phyloP scores from a whole-genome alignment of 2,797 vertebrate species.

The Hydrolagus colliei region DNA sequence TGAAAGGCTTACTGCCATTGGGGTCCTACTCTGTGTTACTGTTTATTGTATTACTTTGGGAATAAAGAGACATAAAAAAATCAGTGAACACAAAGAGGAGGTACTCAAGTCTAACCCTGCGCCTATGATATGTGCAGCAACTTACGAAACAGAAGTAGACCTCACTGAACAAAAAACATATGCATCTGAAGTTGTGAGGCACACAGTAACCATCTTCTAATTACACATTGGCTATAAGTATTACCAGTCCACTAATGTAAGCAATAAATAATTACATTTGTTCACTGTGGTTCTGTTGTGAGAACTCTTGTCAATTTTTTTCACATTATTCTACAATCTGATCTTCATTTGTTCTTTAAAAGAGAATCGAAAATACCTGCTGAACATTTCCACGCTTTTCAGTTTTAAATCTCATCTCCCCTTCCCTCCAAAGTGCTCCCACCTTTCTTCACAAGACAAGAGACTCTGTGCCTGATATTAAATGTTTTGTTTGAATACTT shows the following conservation, averaged over 20 bases:
- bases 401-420: conserved; percentile 27
- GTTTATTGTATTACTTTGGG: not conserved
- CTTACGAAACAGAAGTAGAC: conserved; percentile 13
- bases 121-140: not conserved
- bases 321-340: conserved; percentile 18
- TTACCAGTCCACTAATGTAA: conserved; percentile 7
- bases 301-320: conserved; percentile 28
- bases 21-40: conserved; percentile 33
- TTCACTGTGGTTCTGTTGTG: conserved; percentile 21
- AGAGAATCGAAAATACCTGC: not conserved
- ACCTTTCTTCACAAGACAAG: conserved; percentile 38
- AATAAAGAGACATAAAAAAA: conserved; percentile 19
- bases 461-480: conserved; percentile 36
- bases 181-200: conserved; percentile 12
- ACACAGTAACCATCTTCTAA: conserved; percentile 25
- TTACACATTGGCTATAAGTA: conserved; percentile 30
- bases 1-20: conserved; percentile 60
- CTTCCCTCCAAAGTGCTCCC: conserved; percentile 36
- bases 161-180: conserved; percentile 18
- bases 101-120: conserved; percentile 6
- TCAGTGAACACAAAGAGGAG: conserved; percentile 24
- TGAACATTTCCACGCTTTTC: conserved; percentile 32
- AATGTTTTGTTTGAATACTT: conserved; percentile 28
- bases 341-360: conserved; percentile 21
- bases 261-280: conserved; percentile 32